phyloP scores from a whole-genome alignment of 92 coral and sea anemone genomes.

The Desmophyllum pertusum region DNA sequence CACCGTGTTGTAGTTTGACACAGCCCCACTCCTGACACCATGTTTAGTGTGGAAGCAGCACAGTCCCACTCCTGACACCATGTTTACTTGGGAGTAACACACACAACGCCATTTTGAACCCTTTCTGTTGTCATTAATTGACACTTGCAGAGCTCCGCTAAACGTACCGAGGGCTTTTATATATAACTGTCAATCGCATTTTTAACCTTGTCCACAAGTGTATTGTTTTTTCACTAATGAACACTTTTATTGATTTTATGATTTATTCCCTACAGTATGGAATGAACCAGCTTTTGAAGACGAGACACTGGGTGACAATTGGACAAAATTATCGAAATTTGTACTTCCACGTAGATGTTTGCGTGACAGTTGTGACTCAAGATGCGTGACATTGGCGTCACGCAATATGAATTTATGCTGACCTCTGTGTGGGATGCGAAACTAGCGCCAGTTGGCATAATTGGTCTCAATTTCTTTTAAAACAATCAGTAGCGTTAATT shows the following conservation, averaged over 20 bases:
- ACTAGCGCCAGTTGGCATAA: not conserved
- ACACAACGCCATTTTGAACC: too few species aligned
- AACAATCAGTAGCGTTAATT: not conserved
- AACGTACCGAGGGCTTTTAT: too few species aligned
- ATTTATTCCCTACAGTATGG: constrained; percentile 22
- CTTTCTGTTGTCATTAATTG: too few species aligned
- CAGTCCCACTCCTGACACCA: too few species aligned
- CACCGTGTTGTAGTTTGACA: too few species aligned
- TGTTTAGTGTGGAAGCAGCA: too few species aligned
- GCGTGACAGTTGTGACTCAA: not conserved
- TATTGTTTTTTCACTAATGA: not conserved
- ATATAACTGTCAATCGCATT: too few species aligned
- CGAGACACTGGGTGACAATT: not conserved
- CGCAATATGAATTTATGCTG: not conserved
- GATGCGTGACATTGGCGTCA: not conserved
- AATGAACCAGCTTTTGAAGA: constrained; percentile 24
- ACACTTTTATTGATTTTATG: not conserved
- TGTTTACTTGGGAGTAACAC: too few species aligned
- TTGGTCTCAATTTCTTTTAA: not conserved
- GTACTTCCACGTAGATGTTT: not conserved
- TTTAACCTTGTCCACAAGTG: too few species aligned
- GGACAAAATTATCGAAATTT: not conserved
- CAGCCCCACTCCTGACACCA: too few species aligned
- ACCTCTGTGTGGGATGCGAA: not conserved
- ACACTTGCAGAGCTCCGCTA: too few species aligned